These are phyloP conservation scores for Equus quagga DNA, from an alignment of 2,113 vertebrate species.

Conservation along the genomic window DNA sequence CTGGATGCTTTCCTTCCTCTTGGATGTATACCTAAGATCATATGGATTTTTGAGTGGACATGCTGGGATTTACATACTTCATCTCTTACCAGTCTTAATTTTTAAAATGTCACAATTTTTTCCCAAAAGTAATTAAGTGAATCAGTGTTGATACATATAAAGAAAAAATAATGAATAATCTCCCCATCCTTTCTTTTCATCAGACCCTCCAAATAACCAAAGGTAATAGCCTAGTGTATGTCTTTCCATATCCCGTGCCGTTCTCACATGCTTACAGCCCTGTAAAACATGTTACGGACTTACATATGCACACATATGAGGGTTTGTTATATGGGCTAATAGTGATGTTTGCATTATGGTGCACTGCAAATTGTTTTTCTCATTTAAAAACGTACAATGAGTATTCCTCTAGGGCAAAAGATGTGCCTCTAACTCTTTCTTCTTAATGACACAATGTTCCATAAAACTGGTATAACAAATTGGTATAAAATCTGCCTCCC, in stretches of 20 bases:
- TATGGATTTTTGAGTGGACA: background rate
- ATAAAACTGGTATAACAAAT: slow-evolving; percentile 10
- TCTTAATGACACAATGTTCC: background rate
- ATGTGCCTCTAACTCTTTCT: background rate
- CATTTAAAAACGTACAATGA: background rate
- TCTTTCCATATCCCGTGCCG: background rate
- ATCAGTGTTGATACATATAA: background rate
- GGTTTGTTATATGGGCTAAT: background rate
- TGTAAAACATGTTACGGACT: background rate
- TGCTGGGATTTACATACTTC: background rate
- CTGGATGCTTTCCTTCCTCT: background rate
- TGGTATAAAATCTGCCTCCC: background rate
- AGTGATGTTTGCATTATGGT: background rate
- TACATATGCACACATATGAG: background rate
- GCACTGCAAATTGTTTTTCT: background rate
- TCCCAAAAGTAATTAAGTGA: background rate
- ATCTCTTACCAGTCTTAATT: background rate
- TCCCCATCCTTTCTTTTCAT: background rate
- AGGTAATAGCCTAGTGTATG: background rate
- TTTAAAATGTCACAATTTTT: background rate
- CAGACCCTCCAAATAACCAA: background rate
- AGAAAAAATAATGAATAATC: background rate
- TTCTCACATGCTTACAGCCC: background rate
- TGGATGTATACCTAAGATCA: background rate
- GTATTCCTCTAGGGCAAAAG: background rate